Percentiles rank a stretch among this genome's conserved stretches.
phyloP scores from a whole-genome alignment of 2,113 vertebrate genomes.

The Patagioenas fasciata region DNA sequence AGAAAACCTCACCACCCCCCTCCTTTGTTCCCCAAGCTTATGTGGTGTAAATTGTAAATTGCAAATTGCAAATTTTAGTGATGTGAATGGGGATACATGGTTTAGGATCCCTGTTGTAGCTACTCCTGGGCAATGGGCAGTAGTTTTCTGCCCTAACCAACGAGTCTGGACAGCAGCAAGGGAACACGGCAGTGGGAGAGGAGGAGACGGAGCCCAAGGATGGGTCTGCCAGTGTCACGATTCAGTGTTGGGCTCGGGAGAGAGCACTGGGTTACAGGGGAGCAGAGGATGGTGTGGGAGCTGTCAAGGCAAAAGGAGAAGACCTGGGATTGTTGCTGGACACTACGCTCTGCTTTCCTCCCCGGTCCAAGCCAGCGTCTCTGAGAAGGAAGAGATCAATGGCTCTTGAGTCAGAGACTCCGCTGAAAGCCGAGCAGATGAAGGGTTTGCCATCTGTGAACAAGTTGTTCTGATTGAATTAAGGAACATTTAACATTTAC shows the following conservation, averaged over 20 bases:
- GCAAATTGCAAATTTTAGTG: not conserved
- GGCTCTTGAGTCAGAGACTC: conserved; percentile 15
- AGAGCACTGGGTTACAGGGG: fast-evolving
- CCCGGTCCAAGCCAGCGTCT: not conserved
- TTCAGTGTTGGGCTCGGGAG: not conserved
- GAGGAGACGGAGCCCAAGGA: not conserved
- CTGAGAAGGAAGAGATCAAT: not conserved
- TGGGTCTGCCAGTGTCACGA: fast-evolving
- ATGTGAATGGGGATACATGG: not conserved
- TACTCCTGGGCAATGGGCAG: not conserved
- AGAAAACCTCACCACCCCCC: not conserved
- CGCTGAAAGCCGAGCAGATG: conserved; percentile 37
- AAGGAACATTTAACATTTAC: conserved; percentile 66
- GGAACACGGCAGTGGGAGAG: fast-evolving
- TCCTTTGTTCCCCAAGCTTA: not conserved
- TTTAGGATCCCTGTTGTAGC: not conserved
- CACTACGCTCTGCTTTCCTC: fast-evolving
- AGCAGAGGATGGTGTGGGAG: not conserved
- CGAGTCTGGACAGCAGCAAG: not conserved
- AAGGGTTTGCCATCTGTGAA: conserved; percentile 66
- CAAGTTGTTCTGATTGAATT: conserved; percentile 68
- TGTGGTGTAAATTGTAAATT: not conserved
- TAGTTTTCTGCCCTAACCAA: not conserved
- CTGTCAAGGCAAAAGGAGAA: not conserved
- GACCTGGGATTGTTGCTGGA: fast-evolving